Base-by-base conservation (phyloP, 2,113 vertebrate species). In the Lepisosteus osseus region DNA sequence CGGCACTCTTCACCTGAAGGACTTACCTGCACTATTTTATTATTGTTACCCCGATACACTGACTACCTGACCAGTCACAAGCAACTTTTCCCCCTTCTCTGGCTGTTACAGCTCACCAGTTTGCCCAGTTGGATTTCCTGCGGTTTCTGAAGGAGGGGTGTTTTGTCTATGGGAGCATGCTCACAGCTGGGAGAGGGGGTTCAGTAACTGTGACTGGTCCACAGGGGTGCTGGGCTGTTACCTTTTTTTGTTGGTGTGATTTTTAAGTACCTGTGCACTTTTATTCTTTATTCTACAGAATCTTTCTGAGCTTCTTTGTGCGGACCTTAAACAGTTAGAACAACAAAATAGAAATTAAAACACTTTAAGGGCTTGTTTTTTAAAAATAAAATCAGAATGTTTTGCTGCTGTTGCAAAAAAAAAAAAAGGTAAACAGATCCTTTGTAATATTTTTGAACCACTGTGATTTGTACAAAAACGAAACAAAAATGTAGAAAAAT, bases 381-480 rank as follows among this genome's bases (percentile, higher is more conserved):
- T 29, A 29, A 29, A 51, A 51, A 51, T 51, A 75, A 74, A 85
- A 89, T 91, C 85, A 85, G 85, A 92, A 91, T 92, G 90, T 91
- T 89, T 87, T 89, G 89, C 87, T 89, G 85, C 87, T 87, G 78
- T 85, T 90, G 84, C 84, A 86, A 76, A 87, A 78, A 76, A 76
- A 87, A 78, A 76, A 65, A 85, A 86, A 72, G 64, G 44, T 47
- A 67, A 72, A 72, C 44, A 74, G 81, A 84, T 82, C 68, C 72
- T 89, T 90, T 90, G 85, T 91, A 89, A 87, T 90, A 88, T 88
- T 92, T 92, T 91, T 89, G 59, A 92, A 91, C 84, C 83, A 87
- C 87, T 92, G 88, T 91, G 84, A 91, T 93, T 91, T 93, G 82
- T 90, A 91, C 75, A 89, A 90, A 87, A 81, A 80, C 76, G 70